Evolutionary conservation across 2,113 vertebrate species (phyloP).

Genomic region (Bostrychus sinensis): DNA sequence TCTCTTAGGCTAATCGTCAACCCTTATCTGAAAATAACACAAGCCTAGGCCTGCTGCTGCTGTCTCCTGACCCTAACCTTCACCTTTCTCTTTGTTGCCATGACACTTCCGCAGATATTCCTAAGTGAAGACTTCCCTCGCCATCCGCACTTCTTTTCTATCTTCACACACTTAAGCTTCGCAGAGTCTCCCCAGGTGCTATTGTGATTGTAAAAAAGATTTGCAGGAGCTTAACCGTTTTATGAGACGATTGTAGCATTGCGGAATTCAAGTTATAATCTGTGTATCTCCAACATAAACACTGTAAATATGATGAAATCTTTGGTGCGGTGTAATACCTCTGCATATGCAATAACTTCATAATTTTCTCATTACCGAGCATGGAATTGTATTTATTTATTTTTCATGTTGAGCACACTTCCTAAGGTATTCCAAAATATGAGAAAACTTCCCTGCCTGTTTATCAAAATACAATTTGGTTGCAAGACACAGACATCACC

Average conservation of each 20-base stretch:
- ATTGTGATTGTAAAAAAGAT: not conserved
- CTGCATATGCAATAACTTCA: not conserved
- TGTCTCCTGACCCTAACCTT: too few relatives aligned
- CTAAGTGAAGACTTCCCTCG: not conserved
- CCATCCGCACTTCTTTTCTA: too few relatives aligned
- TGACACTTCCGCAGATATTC: not conserved
- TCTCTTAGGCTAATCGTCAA: not conserved
- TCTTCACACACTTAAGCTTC: not conserved
- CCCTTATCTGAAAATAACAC: not conserved
- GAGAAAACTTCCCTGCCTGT: slow-evolving; percentile 7
- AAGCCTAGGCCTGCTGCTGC: not conserved
- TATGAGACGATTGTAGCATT: not conserved
- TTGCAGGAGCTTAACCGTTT: not conserved
- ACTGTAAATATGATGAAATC: slow-evolving; percentile 7
- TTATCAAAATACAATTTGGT: not conserved
- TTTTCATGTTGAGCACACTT: not conserved
- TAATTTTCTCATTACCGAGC: not conserved
- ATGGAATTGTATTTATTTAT: not conserved
- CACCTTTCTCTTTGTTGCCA: not conserved
- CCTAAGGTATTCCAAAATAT: slow-evolving; percentile 1
- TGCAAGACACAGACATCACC: slow-evolving; percentile 5
- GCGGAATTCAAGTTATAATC: not conserved
- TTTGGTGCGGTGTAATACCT: not conserved
- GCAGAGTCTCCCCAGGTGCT: not conserved
- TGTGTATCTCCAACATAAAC: not conserved